phyloP scores from a whole-genome alignment of 2,113 vertebrate species.

The Ellobius talpinus region DNA sequence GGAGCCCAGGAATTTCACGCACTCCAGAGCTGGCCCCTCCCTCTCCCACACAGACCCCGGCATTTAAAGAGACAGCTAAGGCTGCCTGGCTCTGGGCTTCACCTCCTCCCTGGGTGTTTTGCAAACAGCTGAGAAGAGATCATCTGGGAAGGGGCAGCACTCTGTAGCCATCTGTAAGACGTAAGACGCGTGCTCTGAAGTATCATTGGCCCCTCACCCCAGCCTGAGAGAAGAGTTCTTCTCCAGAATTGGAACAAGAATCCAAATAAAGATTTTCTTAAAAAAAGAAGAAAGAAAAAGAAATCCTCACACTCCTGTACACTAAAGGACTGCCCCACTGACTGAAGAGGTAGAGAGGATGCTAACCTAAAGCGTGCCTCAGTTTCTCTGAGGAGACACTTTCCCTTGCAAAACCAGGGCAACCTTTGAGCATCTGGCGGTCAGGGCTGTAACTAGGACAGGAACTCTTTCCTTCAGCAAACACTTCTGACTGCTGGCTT shows the following conservation, averaged over 20 bases:
- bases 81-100: slow-evolving; percentile 69
- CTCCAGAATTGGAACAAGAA: slow-evolving; percentile 29
- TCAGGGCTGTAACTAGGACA: slow-evolving; percentile 64
- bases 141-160: slow-evolving; percentile 4
- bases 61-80: slow-evolving; percentile 89
- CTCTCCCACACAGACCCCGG: slow-evolving; percentile 85
- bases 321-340: neutral
- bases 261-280: slow-evolving; percentile 44
- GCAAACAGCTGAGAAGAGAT: slow-evolving; percentile 78
- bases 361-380: slow-evolving; percentile 40
- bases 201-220: slow-evolving; percentile 26
- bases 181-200: slow-evolving; percentile 31
- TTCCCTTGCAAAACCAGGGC: slow-evolving; percentile 56
- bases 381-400: slow-evolving; percentile 54
- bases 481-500: slow-evolving; percentile 24
- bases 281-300: neutral
- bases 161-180: slow-evolving; percentile 42
- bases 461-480: slow-evolving; percentile 28
- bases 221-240: slow-evolving; percentile 43
- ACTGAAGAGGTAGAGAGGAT: neutral
- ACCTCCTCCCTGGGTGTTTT: slow-evolving; percentile 69
- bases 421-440: slow-evolving; percentile 10
- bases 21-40: slow-evolving; percentile 85
- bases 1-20: slow-evolving; percentile 88
- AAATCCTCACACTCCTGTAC: neutral